Base-by-base conservation (phyloP, 1,140 invertebrate species). In the Armadillidium nasatum region DNA sequence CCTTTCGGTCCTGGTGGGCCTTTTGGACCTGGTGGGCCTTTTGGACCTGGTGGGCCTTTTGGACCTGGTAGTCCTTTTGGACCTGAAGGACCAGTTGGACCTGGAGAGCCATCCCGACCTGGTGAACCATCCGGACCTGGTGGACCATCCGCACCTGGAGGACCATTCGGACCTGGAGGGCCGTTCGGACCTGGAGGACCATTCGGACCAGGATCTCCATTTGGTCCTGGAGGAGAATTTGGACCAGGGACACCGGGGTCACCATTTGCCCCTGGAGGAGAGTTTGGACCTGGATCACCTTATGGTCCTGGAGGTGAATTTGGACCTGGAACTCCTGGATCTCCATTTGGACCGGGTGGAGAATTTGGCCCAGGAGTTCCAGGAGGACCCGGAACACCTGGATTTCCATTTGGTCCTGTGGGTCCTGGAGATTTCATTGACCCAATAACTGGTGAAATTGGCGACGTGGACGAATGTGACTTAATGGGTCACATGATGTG, bases 401-500 rank as follows among this genome's bases (percentile, higher is more conserved):
- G 74, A 33, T 43, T 54, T n/a, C 43, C 72, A 15, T 68, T 73
- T 23, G 72, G 71, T 13, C 72, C 60, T 33, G 76, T 72, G 67
- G 67, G 71, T 21, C 44, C 44, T 44, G 81, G 77, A 22, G 88
- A 90, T 82, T 89, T 92, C 67, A 87, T 90, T 76, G 91, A 93
- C 82, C 91, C 91, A 0, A 89, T 92, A 82, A 93, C 91, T 1
- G 92, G 93, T 80, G 86, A 89, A 80, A 89, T 88, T 0, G 89
- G 89, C 79, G 90, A 92, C 79, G 92, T 93, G 71, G 89, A 94
- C 82, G 92, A 95, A 85, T 96, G 94, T 82, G 85, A 88, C 11
- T 85, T 92, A 67, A 94, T 93, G 90, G 91, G 92, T 15, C 89
- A 90, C 33, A 90, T 94, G 86, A 90, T 94, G 86, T 96, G 94